Base-by-base conservation (phyloP, 1,140 invertebrate species). In the Pogonomyrmex barbatus region DNA sequence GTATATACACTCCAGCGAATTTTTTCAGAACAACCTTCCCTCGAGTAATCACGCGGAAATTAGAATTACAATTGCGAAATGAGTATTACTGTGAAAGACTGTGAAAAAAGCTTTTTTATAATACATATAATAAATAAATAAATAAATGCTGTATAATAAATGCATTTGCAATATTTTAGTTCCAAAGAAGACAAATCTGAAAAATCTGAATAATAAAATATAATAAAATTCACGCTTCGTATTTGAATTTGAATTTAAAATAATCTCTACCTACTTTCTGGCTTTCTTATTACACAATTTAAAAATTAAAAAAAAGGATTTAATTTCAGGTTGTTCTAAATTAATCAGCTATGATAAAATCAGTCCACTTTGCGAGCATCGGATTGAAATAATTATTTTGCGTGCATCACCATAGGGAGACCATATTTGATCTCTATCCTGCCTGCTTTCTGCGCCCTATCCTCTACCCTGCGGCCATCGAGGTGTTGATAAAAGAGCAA, bases 401-500 rank as follows among this genome's bases (percentile, higher is more conserved):
- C 39, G n/a, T n/a, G 47, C 63, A 45, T 45, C n/a, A 33, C 65
- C 42, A 12, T 33, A 4, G 24, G 63, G 42, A 56, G 24, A 60
- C 39, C 50, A 17, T 10, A 1, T 12, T 33, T 68, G 71, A 85
- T 85, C 50, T 42, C 17, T 67, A 67, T 67, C n/a, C n/a, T 67
- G 9, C 9, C 33, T 65, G 9, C 62, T 36, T 4, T 65, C 17
- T 42, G 52, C 10, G 39, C 36, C 73, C 52, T 81, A 86, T 84
- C 82, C 56, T 89, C 45, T 73, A 54, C 42, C 47, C 58, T 30
- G n/a, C 60, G 33, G 33, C 42, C 30, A 47, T 24, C 33, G 39
- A 81, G 54, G 33, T 58, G 39, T 0, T 36, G 42, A 67, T 79
- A 90, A 85, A 88, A 89, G 76, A 85, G 62, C 78, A 90, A 83